These are phyloP conservation scores for Drosophila sp. DNA, from an alignment of 1,140 invertebrate genomes.

Conservation along the genomic window DNA sequence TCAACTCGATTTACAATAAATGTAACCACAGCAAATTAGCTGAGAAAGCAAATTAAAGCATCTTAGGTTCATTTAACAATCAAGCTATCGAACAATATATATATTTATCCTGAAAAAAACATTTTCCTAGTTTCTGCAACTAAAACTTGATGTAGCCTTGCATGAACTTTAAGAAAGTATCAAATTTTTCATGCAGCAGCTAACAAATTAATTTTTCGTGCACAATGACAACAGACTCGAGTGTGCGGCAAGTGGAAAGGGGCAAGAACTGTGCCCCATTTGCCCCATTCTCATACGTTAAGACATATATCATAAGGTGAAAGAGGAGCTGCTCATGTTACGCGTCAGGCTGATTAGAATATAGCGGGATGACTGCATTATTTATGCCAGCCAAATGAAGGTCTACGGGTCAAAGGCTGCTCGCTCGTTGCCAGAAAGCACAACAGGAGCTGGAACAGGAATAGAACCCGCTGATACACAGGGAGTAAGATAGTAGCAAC, in stretches of 20 bases:
- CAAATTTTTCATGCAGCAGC: slow-evolving; percentile 44
- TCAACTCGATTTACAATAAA: too few relatives aligned
- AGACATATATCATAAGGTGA: slow-evolving; percentile 59
- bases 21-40: too few relatives aligned
- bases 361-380: slow-evolving; percentile 70
- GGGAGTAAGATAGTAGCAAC: background rate
- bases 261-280: background rate
- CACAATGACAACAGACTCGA: slow-evolving; percentile 60
- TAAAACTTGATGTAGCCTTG: background rate
- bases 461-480: background rate
- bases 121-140: background rate
- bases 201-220: slow-evolving; percentile 77
- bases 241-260: slow-evolving; percentile 1
- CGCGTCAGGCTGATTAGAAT: slow-evolving; percentile 82
- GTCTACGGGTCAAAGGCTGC: slow-evolving; percentile 73
- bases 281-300: background rate
- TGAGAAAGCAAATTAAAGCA: too few relatives aligned
- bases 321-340: slow-evolving; percentile 59
- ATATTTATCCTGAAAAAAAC: too few relatives aligned
- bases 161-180: slow-evolving; percentile 49
- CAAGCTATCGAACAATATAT: too few relatives aligned
- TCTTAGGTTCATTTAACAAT: too few relatives aligned
- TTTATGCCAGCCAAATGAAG: slow-evolving; percentile 73
- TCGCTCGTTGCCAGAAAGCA: background rate
- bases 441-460: slow-evolving; percentile 12